A percentile compares a stretch with the other conserved stretches of the same genome.
phyloP scores from a whole-genome alignment of 2,797 vertebrate genomes.

The Chanos chanos region DNA sequence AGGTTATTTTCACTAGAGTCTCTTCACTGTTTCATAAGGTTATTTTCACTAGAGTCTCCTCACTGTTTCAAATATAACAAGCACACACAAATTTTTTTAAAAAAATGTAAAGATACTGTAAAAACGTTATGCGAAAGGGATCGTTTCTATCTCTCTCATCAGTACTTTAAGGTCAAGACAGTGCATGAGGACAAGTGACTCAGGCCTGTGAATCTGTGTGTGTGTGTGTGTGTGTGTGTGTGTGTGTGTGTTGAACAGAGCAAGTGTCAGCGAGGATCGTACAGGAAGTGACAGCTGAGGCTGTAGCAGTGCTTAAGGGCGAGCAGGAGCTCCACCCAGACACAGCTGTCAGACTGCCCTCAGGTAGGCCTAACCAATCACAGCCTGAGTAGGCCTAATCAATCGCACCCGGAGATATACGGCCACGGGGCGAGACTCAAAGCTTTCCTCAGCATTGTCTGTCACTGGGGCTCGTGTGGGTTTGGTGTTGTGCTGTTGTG shows the following conservation, averaged over 20 bases:
- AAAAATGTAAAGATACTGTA: no score
- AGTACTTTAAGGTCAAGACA: not conserved
- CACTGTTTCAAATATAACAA: no score
- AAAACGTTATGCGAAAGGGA: no score
- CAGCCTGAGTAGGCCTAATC: not conserved
- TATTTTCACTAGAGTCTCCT: no score
- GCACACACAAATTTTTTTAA: no score
- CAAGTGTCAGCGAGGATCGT: slow-evolving; percentile 98
- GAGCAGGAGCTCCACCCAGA: slow-evolving; percentile 86
- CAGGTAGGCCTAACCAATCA: slow-evolving; percentile 57
- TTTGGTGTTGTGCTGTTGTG: no score
- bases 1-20: no score
- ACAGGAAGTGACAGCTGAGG: slow-evolving; percentile 97
- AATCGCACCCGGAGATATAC: not conserved
- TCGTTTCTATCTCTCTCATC: no score
- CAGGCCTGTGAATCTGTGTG: slow-evolving; percentile 23
- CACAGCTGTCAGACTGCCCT: slow-evolving; percentile 63
- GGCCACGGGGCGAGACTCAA: no score
- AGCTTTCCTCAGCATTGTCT: no score
- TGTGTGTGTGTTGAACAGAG: slow-evolving; percentile 69
- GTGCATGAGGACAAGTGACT: no score
- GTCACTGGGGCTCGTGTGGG: not conserved
- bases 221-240: slow-evolving; percentile 23
- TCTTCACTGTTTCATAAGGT: no score
- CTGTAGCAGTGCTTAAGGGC: slow-evolving; percentile 94